Evolutionary conservation across 2,888 invertebrate species (phyloP).

Genomic region (Synergus umbraculus): DNA sequence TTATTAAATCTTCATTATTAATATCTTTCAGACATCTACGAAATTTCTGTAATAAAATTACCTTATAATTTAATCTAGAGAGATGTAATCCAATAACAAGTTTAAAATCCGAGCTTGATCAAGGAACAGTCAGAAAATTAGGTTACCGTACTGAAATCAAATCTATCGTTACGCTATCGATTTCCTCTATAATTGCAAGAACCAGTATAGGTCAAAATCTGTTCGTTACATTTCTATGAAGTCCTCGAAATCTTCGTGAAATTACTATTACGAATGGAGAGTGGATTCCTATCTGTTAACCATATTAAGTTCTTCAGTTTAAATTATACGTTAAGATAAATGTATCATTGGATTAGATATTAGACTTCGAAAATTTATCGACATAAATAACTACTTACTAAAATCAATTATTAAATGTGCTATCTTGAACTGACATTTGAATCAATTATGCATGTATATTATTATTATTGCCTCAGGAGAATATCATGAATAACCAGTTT

Average conservation of each 20-base stretch:
- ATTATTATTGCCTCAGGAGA: neutral
- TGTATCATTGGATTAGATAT: too few relatives aligned
- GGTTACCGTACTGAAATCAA: conserved; percentile 16
- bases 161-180: conserved; percentile 7
- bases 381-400: too few relatives aligned
- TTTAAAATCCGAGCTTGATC: neutral
- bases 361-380: neutral
- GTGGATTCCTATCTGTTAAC: neutral
- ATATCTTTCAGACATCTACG: neutral
- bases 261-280: conserved; percentile 8
- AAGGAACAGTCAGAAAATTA: conserved; percentile 4
- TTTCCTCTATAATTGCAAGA: conserved; percentile 15
- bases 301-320: neutral
- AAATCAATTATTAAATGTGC: neutral
- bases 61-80: neutral
- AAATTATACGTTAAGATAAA: neutral
- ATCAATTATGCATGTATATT: neutral
- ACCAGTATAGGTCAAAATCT: neutral
- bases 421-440: neutral
- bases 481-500: neutral
- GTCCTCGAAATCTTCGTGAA: conserved; percentile 14
- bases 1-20: too few relatives aligned
- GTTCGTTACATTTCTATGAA: conserved; percentile 17
- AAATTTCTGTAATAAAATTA: neutral
- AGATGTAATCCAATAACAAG: neutral